Conservation (phyloP, 2,113 vertebrate genomes). For the Gobiocypris rarus region DNA sequence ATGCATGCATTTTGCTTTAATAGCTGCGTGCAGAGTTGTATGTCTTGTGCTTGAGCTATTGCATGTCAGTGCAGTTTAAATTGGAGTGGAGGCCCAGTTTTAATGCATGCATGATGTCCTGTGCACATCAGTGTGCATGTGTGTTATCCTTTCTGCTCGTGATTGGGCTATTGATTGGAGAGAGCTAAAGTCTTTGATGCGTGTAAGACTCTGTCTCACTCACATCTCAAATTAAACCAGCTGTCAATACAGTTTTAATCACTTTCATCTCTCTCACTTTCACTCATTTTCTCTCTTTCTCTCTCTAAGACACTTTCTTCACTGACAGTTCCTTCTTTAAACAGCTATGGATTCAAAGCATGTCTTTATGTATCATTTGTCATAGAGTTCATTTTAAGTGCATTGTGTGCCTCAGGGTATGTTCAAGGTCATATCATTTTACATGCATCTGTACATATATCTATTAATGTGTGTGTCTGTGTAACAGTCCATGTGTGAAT, state of each 20-base stretch:
- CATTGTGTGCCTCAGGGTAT: background rate
- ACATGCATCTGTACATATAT: background rate
- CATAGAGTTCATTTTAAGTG: background rate
- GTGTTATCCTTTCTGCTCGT: slow-evolving; percentile 25
- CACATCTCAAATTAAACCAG: slow-evolving; percentile 49
- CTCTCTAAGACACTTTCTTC: background rate
- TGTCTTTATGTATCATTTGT: background rate
- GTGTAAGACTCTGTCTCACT: slow-evolving; percentile 40
- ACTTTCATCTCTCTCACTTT: slow-evolving; percentile 32
- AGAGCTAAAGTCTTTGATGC: slow-evolving; percentile 51
- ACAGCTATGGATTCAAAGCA: background rate
- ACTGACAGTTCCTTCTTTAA: background rate
- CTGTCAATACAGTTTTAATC: slow-evolving; percentile 49
- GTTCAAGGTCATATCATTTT: slow-evolving; percentile 16
- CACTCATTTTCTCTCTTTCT: slow-evolving; percentile 25
- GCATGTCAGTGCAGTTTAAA: slow-evolving; percentile 21
- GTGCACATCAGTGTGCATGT: slow-evolving; percentile 27
- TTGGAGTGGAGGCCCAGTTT: slow-evolving; percentile 19
- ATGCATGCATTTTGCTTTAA: slow-evolving; percentile 21
- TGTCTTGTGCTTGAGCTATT: slow-evolving; percentile 21
- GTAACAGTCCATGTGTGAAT: slow-evolving; percentile 2
- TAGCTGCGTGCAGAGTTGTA: slow-evolving; percentile 1
- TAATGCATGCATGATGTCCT: slow-evolving; percentile 42
- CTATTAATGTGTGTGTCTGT: slow-evolving; percentile 16
- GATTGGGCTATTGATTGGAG: slow-evolving; percentile 50